These are phyloP conservation scores for Spilarctia lutea DNA, from an alignment of 2,888 invertebrate genomes.

Conservation along the genomic window DNA sequence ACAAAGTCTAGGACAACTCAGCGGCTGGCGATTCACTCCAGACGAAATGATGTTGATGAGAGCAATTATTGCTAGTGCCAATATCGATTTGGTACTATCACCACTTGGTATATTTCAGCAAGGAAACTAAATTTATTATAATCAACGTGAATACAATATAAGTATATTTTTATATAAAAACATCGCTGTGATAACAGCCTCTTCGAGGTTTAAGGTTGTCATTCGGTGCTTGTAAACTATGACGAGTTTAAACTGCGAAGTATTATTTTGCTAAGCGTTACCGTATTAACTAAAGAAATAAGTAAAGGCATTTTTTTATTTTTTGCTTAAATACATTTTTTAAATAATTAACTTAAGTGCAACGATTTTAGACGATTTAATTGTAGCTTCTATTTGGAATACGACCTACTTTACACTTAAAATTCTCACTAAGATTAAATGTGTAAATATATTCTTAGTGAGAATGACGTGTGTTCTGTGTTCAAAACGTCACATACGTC, in stretches of 20 bases:
- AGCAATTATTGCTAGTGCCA: constrained; percentile 88
- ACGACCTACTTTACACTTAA: neutral
- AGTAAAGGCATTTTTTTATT: neutral
- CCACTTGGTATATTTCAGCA: constrained; percentile 87
- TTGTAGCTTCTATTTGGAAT: too few species aligned
- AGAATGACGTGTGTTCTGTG: too few species aligned
- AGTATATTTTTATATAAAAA: neutral
- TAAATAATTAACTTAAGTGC: neutral
- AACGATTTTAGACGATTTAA: too few species aligned
- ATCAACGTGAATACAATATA: neutral
- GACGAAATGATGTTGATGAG: constrained; percentile 89
- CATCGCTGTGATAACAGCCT: neutral
- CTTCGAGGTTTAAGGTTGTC: neutral
- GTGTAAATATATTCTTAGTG: too few species aligned
- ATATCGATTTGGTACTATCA: constrained; percentile 88
- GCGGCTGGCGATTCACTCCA: constrained; percentile 89
- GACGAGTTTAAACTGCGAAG: neutral
- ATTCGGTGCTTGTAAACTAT: neutral
- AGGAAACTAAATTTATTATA: constrained; percentile 52
- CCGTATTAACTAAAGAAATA: neutral
- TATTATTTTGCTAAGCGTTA: neutral
- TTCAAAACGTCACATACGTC: too few species aligned
- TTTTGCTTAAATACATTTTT: neutral
- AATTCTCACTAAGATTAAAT: too few species aligned
- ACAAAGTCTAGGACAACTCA: constrained; percentile 88